These are phyloP conservation scores for Xiphophorus birchmanni DNA, from an alignment of 2,797 vertebrate species.

Conservation along the genomic window DNA sequence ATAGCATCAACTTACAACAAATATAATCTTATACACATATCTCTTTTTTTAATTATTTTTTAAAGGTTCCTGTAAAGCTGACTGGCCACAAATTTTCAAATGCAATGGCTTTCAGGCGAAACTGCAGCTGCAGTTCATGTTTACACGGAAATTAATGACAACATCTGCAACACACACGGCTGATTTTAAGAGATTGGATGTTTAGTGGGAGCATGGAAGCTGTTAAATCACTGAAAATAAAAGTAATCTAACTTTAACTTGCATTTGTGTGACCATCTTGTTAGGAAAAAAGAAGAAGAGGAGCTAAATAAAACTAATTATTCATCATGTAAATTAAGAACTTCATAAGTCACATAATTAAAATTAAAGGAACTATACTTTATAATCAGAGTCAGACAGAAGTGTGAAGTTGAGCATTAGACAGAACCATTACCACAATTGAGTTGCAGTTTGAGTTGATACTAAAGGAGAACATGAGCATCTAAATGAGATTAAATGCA, in stretches of 20 bases:
- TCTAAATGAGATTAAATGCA: not conserved
- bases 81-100: not conserved
- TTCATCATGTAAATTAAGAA: not conserved
- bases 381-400: not conserved
- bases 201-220: not conserved
- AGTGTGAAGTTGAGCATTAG: not conserved
- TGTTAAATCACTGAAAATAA: not conserved
- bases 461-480: not conserved
- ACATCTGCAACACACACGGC: not conserved
- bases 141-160: not conserved
- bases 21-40: not conserved
- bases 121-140: not conserved
- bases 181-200: not conserved
- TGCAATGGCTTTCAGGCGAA: not conserved
- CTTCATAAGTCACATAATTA: not conserved
- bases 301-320: not conserved
- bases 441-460: not conserved
- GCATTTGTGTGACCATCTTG: not conserved
- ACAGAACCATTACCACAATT: not conserved
- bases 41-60: no score
- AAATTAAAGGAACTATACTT: not conserved
- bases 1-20: not conserved
- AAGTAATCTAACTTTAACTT: not conserved
- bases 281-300: not conserved
- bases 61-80: not conserved